Conservation (phyloP, 2,113 vertebrate species). For the Zapornia atra region DNA sequence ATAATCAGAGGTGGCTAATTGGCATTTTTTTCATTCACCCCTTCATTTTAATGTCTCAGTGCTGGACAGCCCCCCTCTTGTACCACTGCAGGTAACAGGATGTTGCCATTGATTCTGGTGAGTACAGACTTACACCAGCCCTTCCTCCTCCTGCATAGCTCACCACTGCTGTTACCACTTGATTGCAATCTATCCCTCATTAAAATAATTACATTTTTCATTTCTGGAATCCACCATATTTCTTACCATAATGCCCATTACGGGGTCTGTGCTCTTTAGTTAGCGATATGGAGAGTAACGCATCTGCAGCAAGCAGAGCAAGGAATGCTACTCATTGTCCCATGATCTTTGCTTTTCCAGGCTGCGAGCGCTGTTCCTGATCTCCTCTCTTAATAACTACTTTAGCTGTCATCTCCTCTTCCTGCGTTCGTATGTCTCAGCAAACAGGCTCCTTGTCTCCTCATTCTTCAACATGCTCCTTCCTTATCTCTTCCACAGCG, state of each 20-base stretch:
- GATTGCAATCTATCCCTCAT: not conserved
- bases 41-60: not conserved
- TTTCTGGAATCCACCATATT: not conserved
- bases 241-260: not conserved
- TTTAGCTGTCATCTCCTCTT: not conserved
- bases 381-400: not conserved
- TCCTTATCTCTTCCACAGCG: not conserved
- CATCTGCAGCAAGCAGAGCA: not conserved
- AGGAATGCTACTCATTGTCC: not conserved
- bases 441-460: not conserved
- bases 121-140: not conserved
- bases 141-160: accelerated
- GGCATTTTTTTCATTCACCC: not conserved
- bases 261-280: not conserved
- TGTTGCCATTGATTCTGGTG: not conserved
- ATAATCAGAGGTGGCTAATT: not conserved
- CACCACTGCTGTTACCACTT: not conserved
- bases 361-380: not conserved
- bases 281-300: not conserved
- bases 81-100: not conserved
- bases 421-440: accelerated
- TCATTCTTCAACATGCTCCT: not conserved
- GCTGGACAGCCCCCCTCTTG: not conserved
- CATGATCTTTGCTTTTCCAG: not conserved
- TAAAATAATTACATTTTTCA: not conserved